Evolutionary conservation across 2,113 vertebrate genomes (phyloP), one percentile per base, ranked within the genome.

Genomic region (Balaeniceps rex): DNA sequence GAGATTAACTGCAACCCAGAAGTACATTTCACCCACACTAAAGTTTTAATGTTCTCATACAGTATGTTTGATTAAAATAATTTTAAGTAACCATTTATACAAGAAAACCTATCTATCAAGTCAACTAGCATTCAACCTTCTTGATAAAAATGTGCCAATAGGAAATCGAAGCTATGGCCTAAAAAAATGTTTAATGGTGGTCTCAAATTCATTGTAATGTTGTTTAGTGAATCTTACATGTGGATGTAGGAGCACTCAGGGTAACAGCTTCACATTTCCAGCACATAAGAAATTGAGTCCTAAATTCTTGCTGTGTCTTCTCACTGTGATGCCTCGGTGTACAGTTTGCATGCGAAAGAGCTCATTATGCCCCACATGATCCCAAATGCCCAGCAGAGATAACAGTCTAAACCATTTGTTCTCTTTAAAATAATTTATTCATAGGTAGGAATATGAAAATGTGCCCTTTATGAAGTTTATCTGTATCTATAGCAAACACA

Each of bases 401-500:
- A 96, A 92, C 80, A 52, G 78, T 95, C 82, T 87, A 95, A 97
- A 96, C 88, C 89, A 94, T 83, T 87, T 97, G 80, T 94, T 97
- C 83, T 90, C 82, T 95, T 96, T 95, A 96, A 90, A 97, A 96
- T 96, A 97, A 96, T 86, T 94, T 96, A 95, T 97, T 97, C 85
- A 94, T 86, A 95, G 94, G 82, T 85, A 94, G 77, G 79, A 95
- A 96, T 96, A 97, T 96, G 96, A 97, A 97, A 97, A 93, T 93
- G 19, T 96, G 49, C 66, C 83, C 83, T 97, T 97, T 97, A 71
- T 89, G 85, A 96, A 97, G 83, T 95, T 91, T 97, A 96, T 95
- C 90, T 97, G 94, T 96, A 97, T 95, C 93, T 94, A 87, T 93
- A 94, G 55, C 94, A 97, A 97, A 91, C 70, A 91, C 61, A 88